Evolutionary conservation across 2,113 vertebrate species (phyloP).

Genomic region (Vimba vimba): DNA sequence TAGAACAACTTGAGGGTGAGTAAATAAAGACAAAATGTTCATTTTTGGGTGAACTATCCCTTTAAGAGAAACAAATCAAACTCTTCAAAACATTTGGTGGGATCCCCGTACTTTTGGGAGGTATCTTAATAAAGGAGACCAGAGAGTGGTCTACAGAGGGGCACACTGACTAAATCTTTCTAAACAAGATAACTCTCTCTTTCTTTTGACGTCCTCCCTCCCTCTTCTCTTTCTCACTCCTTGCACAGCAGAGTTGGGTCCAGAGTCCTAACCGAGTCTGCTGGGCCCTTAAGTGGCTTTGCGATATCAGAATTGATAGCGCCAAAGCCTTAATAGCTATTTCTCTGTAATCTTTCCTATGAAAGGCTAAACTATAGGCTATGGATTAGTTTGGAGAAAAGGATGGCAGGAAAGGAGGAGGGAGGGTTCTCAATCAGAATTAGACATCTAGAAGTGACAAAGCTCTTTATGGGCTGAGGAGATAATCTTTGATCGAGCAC

Average conservation of each 20-base stretch:
- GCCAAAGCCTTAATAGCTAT: constrained; percentile 84
- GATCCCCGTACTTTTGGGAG: constrained; percentile 30
- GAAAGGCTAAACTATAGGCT: constrained; percentile 82
- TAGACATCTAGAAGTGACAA: constrained; percentile 81
- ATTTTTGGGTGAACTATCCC: too few species aligned
- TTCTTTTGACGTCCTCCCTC: constrained; percentile 55
- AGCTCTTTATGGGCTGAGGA: constrained; percentile 72
- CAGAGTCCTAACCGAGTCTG: constrained; percentile 73
- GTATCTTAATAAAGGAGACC: constrained; percentile 60
- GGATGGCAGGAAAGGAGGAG: constrained; percentile 62
- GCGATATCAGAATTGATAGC: constrained; percentile 81
- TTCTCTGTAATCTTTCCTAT: constrained; percentile 86
- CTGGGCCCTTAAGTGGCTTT: constrained; percentile 81
- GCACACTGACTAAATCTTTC: constrained; percentile 54
- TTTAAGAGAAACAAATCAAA: background rate
- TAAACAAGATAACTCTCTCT: constrained; percentile 66
- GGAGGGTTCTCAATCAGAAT: constrained; percentile 77
- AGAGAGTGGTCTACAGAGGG: constrained; percentile 47
- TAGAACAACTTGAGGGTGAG: too few species aligned
- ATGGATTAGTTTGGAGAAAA: constrained; percentile 78
- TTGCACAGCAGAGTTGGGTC: constrained; percentile 64
- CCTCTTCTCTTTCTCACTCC: background rate
- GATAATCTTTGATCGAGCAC: constrained; percentile 77
- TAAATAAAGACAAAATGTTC: too few species aligned
- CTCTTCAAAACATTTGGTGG: background rate